Evolutionary conservation across 2,797 vertebrate species (phyloP).

Genomic region (Glossophaga mutica): DNA sequence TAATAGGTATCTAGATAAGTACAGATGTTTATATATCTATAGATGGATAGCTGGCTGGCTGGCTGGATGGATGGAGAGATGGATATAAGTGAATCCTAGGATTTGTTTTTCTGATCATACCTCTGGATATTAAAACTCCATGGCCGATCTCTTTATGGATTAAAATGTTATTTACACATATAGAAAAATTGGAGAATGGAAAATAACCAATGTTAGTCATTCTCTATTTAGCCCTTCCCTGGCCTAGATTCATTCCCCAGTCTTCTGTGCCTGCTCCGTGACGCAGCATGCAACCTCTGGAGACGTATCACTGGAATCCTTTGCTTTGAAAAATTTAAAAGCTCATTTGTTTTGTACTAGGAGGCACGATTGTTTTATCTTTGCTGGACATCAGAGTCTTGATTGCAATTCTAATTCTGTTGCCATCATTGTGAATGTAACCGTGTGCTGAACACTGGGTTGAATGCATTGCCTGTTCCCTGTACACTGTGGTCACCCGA

Average conservation of each 20-base stretch:
- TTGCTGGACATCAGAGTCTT: background rate
- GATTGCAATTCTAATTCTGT: background rate
- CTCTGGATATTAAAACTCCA: background rate
- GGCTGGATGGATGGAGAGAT: background rate
- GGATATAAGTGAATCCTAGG: background rate
- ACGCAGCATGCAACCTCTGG: background rate
- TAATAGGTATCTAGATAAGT: background rate
- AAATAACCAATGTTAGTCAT: background rate
- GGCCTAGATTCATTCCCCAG: too few relatives aligned
- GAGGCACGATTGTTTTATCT: background rate
- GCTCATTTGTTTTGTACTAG: background rate
- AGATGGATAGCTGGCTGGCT: background rate
- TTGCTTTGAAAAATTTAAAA: background rate
- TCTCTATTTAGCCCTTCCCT: background rate
- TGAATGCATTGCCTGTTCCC: background rate
- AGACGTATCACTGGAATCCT: background rate
- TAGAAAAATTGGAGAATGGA: background rate
- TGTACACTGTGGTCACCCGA: fast-evolving
- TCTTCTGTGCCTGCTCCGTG: background rate
- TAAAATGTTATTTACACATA: background rate
- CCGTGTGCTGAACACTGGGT: background rate
- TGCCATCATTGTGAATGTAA: too few relatives aligned
- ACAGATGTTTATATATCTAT: background rate
- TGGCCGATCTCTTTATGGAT: background rate
- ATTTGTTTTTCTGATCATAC: background rate